phyloP scores from a whole-genome alignment of 2,113 vertebrate species.

The Myotis lucifugus region DNA sequence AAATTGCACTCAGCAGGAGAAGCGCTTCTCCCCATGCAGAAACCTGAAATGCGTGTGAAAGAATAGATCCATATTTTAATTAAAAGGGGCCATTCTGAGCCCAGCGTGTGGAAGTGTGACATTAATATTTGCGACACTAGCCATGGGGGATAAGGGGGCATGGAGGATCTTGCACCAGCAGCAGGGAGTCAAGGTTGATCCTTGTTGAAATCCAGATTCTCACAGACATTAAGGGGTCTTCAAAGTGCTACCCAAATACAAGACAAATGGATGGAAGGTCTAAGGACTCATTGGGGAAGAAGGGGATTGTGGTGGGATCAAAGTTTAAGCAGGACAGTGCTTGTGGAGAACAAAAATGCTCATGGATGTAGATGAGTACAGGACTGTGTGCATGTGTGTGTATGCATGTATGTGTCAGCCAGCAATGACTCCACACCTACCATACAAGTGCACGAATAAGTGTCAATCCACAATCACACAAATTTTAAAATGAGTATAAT shows the following conservation, averaged over 20 bases:
- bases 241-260: conserved; percentile 66
- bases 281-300: background rate
- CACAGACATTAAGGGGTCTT: conserved; percentile 72
- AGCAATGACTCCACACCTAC: background rate
- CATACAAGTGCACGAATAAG: conserved; percentile 32
- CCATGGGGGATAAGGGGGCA: conserved; percentile 56
- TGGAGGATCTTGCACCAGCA: conserved; percentile 61
- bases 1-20: conserved; percentile 65
- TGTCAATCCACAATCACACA: conserved; percentile 40
- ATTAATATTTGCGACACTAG: conserved; percentile 74
- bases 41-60: conserved; percentile 67
- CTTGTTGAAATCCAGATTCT: conserved; percentile 71
- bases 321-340: conserved; percentile 16
- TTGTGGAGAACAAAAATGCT: conserved; percentile 11
- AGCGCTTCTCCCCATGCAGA: conserved; percentile 43
- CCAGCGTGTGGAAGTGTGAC: conserved; percentile 58
- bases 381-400: background rate
- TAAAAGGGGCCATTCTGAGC: conserved; percentile 73
- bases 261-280: conserved; percentile 27
- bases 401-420: background rate
- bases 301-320: background rate
- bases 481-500: conserved; percentile 57
- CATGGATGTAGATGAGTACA: background rate
- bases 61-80: conserved; percentile 72
- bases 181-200: conserved; percentile 66